A percentile compares a stretch with the other conserved stretches of the same genome.
These are phyloP conservation scores for Heteropelma amictum DNA, from an alignment of 2,888 invertebrate genomes.

Conservation along the genomic window DNA sequence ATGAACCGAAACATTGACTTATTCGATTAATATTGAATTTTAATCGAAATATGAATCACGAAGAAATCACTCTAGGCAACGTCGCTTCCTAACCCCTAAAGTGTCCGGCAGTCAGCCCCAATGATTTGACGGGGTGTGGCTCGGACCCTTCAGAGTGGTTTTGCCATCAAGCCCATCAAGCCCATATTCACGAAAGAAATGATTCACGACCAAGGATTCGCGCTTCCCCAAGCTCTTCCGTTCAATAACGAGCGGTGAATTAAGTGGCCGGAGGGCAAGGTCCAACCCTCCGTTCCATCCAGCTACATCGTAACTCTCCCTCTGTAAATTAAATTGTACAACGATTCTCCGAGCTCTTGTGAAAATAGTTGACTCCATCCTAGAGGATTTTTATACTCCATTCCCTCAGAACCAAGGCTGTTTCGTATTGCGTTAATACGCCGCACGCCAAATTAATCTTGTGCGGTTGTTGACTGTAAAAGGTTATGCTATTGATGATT, in stretches of 20 bases:
- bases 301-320: neutral
- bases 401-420: too few species aligned
- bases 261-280: conserved; percentile 6
- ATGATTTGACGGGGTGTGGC: conserved; percentile 28
- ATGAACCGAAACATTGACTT: too few species aligned
- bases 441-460: too few species aligned
- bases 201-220: conserved; percentile 33
- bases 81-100: neutral
- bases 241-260: conserved; percentile 40
- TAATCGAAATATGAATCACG: conserved; percentile 40
- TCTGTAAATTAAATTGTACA: conserved; percentile 12
- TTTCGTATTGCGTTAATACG: too few species aligned
- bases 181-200: conserved; percentile 8
- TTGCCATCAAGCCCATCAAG: conserved; percentile 8
- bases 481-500: too few species aligned
- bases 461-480: too few species aligned
- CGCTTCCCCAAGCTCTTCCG: conserved; percentile 15
- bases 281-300: neutral
- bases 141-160: conserved; percentile 19
- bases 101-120: neutral
- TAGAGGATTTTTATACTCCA: neutral
- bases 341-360: neutral
- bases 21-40: too few species aligned
- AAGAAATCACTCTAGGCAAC: conserved; percentile 2
- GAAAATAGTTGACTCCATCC: neutral